phyloP scores from a whole-genome alignment of 2,888 invertebrate genomes.

The Lasius fuliginosus region DNA sequence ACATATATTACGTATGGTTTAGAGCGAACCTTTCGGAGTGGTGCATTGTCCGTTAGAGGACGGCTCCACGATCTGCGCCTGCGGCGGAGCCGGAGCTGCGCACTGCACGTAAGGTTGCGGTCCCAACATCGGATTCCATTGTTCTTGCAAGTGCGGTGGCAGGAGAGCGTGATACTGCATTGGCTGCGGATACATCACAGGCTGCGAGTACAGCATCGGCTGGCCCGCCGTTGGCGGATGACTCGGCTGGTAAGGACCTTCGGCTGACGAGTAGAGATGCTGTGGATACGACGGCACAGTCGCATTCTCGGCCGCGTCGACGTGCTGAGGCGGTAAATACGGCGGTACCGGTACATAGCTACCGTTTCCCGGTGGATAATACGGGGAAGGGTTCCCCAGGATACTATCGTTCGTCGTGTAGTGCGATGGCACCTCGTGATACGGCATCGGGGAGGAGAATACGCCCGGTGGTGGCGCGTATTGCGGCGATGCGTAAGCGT shows the following conservation, averaged over 20 bases:
- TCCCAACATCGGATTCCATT: conserved; percentile 79
- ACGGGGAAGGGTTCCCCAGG: not conserved
- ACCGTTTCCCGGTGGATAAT: conserved; percentile 39
- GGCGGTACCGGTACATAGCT: conserved; percentile 74
- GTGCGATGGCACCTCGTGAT: conserved; percentile 12
- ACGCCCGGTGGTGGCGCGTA: not conserved
- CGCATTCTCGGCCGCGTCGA: conserved; percentile 72
- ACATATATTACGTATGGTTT: not conserved
- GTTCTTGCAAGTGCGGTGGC: conserved; percentile 73
- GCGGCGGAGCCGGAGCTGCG: conserved; percentile 46
- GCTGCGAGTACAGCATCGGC: conserved; percentile 73
- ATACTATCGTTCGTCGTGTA: not conserved
- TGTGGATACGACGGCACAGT: conserved; percentile 66
- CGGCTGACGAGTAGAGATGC: conserved; percentile 67
- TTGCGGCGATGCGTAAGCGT: not conserved
- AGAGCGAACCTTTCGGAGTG: conserved; percentile 4
- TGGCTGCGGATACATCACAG: conserved; percentile 77
- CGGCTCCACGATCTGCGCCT: conserved; percentile 43
- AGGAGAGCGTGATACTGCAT: conserved; percentile 67
- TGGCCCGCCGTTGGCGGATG: conserved; percentile 52
- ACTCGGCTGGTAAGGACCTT: conserved; percentile 66
- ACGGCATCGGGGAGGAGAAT: not conserved
- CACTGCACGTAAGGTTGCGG: conserved; percentile 73
- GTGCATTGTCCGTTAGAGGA: conserved; percentile 37
- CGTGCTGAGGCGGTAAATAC: conserved; percentile 68